Evolutionary conservation across 2,797 vertebrate species (phyloP).

Genomic region (Muscicapa striata): DNA sequence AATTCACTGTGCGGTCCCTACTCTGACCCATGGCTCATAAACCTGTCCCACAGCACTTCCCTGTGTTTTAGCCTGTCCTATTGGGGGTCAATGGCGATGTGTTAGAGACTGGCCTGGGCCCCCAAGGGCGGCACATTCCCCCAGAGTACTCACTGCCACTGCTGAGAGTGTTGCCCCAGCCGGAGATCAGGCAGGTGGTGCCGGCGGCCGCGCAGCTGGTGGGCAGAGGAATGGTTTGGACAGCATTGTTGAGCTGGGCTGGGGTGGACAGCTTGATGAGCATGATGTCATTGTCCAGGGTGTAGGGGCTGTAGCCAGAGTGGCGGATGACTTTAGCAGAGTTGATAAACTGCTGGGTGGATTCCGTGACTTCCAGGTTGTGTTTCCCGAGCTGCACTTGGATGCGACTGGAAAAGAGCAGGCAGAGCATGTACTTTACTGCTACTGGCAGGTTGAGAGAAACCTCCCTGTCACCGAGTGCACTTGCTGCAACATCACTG

Average conservation of each 20-base stretch:
- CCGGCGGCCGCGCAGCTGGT: conserved; percentile 73
- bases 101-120: accelerated
- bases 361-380: conserved; percentile 67
- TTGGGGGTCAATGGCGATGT: not conserved
- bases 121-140: not conserved
- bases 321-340: conserved; percentile 77
- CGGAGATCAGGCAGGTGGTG: conserved; percentile 82
- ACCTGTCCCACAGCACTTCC: not conserved
- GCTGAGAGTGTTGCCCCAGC: conserved; percentile 85
- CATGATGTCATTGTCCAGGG: conserved; percentile 86
- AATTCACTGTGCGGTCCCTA: not conserved
- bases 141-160: conserved; percentile 61
- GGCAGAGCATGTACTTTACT: not conserved
- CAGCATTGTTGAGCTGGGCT: conserved; percentile 73
- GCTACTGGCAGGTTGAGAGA: not conserved
- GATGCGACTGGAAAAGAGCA: conserved; percentile 73
- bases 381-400: conserved; percentile 84
- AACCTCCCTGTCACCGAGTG: not conserved
- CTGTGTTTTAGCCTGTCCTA: not conserved
- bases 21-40: accelerated
- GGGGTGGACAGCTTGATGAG: conserved; percentile 82
- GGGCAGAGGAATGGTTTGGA: conserved; percentile 80
- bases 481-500: not conserved
- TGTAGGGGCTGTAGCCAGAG: conserved; percentile 56
- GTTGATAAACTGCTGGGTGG: conserved; percentile 75